Percentiles rank a stretch among this genome's conserved stretches.
Conservation (phyloP, 1,140 invertebrate genomes). For the Leucophenga varia region DNA sequence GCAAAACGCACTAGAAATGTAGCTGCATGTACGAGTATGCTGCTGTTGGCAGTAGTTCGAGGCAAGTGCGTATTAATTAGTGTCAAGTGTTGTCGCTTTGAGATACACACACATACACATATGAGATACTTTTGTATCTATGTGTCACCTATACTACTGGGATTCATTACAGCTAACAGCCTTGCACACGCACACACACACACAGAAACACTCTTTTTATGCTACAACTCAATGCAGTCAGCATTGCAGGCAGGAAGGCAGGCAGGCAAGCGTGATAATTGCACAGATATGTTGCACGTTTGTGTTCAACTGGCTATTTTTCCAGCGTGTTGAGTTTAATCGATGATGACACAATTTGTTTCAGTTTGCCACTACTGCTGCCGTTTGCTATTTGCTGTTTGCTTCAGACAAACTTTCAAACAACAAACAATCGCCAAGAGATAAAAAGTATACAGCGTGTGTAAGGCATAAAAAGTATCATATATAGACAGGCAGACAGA, state of each 20-base stretch:
- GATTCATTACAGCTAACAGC: not conserved
- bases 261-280: too few relatives aligned
- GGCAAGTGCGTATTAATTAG: slow-evolving; percentile 47
- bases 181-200: slow-evolving; percentile 34
- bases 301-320: slow-evolving; percentile 4
- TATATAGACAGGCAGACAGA: slow-evolving; percentile 16
- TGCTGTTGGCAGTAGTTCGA: not conserved
- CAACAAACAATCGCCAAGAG: slow-evolving; percentile 36
- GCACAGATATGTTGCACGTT: not conserved
- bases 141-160: slow-evolving; percentile 14
- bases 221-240: slow-evolving; percentile 6
- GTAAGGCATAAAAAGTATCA: too few relatives aligned
- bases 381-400: slow-evolving; percentile 19
- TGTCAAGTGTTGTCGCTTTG: slow-evolving; percentile 54
- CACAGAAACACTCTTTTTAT: slow-evolving; percentile 35
- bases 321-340: slow-evolving; percentile 26
- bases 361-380: slow-evolving; percentile 37
- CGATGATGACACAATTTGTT: slow-evolving; percentile 52
- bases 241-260: slow-evolving; percentile 2
- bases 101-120: slow-evolving; percentile 47
- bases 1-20: not conserved
- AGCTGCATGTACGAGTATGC: not conserved
- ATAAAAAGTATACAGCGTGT: too few relatives aligned
- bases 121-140: slow-evolving; percentile 29
- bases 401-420: not conserved